Evolutionary conservation across 1,140 invertebrate genomes (phyloP).

Genomic region (Trichoplusia ni): DNA sequence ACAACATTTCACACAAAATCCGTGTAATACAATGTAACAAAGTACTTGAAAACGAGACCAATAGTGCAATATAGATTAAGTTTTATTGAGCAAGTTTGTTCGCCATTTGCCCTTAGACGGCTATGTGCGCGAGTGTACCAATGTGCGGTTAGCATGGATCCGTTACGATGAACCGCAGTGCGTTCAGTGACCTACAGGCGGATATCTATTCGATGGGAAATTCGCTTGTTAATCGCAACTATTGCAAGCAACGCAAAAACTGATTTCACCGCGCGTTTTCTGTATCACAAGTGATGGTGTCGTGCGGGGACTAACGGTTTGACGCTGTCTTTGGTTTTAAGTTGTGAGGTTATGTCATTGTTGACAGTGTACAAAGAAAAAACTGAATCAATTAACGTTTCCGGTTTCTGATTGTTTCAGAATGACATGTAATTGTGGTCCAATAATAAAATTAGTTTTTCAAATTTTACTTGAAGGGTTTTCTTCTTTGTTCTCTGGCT

Average conservation of each 20-base stretch:
- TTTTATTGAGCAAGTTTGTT: conserved; percentile 20
- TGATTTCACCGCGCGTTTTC: conserved; percentile 14
- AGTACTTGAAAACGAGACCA: conserved; percentile 9
- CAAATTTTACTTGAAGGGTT: too few relatives aligned
- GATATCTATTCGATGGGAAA: conserved; percentile 35
- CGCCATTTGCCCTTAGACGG: conserved; percentile 10
- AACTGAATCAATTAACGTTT: too few relatives aligned
- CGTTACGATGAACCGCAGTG: conserved; percentile 27
- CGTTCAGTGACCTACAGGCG: conserved; percentile 48
- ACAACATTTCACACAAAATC: not conserved
- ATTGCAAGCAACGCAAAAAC: conserved; percentile 13
- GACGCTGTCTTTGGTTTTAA: too few relatives aligned
- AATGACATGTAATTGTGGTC: too few relatives aligned
- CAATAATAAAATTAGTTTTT: too few relatives aligned
- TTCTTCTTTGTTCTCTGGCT: too few relatives aligned
- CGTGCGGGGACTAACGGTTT: too few relatives aligned
- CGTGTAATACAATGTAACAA: not conserved
- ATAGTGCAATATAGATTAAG: conserved; percentile 22
- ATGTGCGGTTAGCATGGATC: conserved; percentile 20
- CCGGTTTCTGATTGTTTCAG: too few relatives aligned
- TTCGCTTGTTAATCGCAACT: conserved; percentile 18
- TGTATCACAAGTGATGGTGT: not conserved
- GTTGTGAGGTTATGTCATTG: too few relatives aligned
- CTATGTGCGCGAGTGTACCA: conserved; percentile 3
- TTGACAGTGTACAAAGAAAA: too few relatives aligned